Conservation (phyloP, 2,113 vertebrate genomes). For the Saguinus midas region DNA sequence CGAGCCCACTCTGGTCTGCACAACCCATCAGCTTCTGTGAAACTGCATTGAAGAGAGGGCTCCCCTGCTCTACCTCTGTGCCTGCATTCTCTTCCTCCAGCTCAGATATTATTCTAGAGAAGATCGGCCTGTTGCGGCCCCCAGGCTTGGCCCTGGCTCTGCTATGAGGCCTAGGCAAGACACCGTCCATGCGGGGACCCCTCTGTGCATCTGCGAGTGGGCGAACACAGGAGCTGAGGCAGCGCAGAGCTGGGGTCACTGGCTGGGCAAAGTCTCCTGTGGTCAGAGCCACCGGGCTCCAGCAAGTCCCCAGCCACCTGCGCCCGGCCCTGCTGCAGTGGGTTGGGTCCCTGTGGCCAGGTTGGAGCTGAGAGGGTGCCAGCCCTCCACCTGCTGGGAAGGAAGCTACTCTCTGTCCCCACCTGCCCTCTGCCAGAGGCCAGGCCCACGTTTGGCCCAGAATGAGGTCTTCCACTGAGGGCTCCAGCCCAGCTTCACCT, state of each 20-base stretch:
- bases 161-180: background rate
- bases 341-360: background rate
- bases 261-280: no score
- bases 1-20: background rate
- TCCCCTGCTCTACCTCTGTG: background rate
- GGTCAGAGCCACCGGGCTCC: background rate
- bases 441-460: slow-evolving; percentile 39
- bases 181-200: accelerated
- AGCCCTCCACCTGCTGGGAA: background rate
- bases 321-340: background rate
- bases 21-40: accelerated
- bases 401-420: background rate
- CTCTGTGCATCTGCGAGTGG: background rate
- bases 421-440: background rate
- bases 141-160: background rate
- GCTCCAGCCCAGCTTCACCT: slow-evolving; percentile 43
- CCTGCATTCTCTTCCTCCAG: background rate
- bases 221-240: background rate
- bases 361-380: background rate
- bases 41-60: background rate
- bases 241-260: accelerated
- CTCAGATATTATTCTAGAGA: background rate
- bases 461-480: slow-evolving; percentile 40
- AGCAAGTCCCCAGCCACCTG: background rate
- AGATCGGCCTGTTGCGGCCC: background rate